Percentiles rank a stretch among this genome's conserved stretches.
Evolutionary conservation across 2,113 vertebrate species (phyloP).

Genomic region (Esox niger): DNA sequence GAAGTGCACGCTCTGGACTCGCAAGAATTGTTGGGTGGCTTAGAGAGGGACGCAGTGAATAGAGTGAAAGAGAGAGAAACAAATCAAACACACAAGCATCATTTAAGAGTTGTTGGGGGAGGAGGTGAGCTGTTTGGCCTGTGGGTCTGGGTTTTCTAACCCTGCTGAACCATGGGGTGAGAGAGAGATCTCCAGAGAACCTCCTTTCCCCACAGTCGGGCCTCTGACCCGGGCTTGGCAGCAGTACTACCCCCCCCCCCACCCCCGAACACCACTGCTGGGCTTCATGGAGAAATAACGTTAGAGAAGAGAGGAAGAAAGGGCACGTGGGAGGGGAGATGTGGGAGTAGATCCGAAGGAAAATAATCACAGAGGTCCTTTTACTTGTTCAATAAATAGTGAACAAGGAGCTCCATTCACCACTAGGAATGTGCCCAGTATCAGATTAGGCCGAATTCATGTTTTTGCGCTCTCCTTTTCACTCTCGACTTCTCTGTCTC

Average conservation of each 20-base stretch:
- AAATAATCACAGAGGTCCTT: conserved; percentile 38
- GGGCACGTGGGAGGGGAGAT: conserved; percentile 11
- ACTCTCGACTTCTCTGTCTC: not conserved
- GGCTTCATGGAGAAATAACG: conserved; percentile 8
- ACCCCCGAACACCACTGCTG: not conserved
- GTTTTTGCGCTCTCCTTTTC: not conserved
- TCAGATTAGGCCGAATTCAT: conserved; percentile 1
- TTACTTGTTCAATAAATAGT: conserved; percentile 28
- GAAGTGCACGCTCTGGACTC: conserved; percentile 72
- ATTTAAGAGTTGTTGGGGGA: conserved; percentile 53
- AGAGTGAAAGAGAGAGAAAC: conserved; percentile 45
- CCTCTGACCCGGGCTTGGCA: conserved; percentile 24
- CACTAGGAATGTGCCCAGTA: conserved; percentile 18
- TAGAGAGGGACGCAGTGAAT: conserved; percentile 17
- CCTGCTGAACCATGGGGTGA: not conserved
- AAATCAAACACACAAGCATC: conserved; percentile 68
- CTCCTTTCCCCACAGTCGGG: conserved; percentile 24
- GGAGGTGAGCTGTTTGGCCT: conserved; percentile 10
- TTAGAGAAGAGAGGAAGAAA: conserved; percentile 13
- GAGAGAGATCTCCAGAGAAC: conserved; percentile 11
- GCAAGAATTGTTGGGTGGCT: conserved; percentile 61
- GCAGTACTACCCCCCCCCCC: not conserved
- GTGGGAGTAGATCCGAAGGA: conserved; percentile 9
- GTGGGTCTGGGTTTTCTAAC: not conserved
- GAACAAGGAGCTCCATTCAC: conserved; percentile 41